A percentile compares a stretch with the other conserved stretches of the same genome.
Evolutionary conservation across 2,888 invertebrate species (phyloP).

Genomic region (Phengaris arion): DNA sequence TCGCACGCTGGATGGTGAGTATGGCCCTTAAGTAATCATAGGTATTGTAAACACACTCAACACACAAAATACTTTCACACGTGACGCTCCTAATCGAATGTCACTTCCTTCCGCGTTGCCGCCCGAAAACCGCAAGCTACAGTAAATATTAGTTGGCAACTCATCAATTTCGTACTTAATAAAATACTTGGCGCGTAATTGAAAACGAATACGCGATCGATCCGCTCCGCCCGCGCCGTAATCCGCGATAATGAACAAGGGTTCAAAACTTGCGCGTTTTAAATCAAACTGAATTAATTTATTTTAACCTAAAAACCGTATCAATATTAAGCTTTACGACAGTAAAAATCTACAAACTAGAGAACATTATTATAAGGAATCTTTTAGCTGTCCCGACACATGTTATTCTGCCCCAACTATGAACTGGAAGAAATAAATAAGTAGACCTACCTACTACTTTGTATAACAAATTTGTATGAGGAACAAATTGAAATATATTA

Average conservation of each 20-base stretch:
- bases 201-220: conserved; percentile 80
- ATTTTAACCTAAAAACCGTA: conserved; percentile 64
- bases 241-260: conserved; percentile 80
- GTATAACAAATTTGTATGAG: too few species aligned
- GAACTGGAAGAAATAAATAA: too few species aligned
- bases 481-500: too few species aligned
- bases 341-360: too few species aligned
- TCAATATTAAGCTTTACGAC: not conserved
- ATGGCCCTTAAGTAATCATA: not conserved
- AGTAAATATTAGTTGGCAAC: conserved; percentile 79
- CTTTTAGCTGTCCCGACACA: too few species aligned
- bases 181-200: conserved; percentile 80
- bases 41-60: not conserved
- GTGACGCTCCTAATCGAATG: not conserved
- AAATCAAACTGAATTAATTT: conserved; percentile 80
- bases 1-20: too few species aligned
- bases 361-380: too few species aligned
- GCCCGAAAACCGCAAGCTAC: conserved; percentile 44
- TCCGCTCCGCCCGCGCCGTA: conserved; percentile 78
- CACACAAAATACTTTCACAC: not conserved
- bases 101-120: not conserved
- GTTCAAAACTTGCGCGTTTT: conserved; percentile 79
- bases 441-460: too few species aligned
- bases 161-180: conserved; percentile 80
- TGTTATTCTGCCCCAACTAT: too few species aligned